Evolutionary conservation across 2,888 invertebrate species (phyloP).

Genomic region (Netelia melanura): DNA sequence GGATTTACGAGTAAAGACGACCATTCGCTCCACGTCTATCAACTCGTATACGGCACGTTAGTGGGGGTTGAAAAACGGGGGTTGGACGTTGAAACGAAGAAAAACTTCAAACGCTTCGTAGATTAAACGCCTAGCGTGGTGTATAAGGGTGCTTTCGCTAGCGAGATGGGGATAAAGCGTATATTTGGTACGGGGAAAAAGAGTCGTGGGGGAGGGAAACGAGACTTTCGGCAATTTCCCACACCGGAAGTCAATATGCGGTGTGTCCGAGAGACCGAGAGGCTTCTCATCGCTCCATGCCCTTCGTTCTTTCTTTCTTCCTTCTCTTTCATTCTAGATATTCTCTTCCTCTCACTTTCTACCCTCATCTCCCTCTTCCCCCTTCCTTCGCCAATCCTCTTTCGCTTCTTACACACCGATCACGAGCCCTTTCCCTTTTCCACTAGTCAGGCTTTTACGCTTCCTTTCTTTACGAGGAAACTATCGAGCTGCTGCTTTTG

Average conservation of each 20-base stretch:
- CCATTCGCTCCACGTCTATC: constrained; percentile 2
- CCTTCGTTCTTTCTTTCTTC: constrained; percentile 9
- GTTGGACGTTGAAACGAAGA: constrained; percentile 51
- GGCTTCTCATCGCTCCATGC: constrained; percentile 30
- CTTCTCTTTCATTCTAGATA: constrained; percentile 36
- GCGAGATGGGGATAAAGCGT: constrained; percentile 34
- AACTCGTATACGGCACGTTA: background rate
- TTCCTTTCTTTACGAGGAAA: constrained; percentile 48
- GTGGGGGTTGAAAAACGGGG: background rate
- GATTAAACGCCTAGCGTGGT: constrained; percentile 74
- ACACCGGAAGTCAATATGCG: constrained; percentile 75
- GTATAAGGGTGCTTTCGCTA: constrained; percentile 68
- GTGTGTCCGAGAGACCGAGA: constrained; percentile 41
- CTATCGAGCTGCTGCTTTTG: constrained; percentile 33
- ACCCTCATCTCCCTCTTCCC: constrained; percentile 11
- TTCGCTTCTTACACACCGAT: constrained; percentile 72
- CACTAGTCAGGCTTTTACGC: constrained; percentile 37
- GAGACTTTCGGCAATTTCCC: constrained; percentile 74
- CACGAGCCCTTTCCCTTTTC: constrained; percentile 62
- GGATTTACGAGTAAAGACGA: constrained; percentile 64
- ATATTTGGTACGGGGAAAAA: too few relatives aligned
- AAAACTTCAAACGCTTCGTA: constrained; percentile 76
- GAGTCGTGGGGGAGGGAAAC: too few relatives aligned
- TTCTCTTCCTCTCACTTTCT: background rate
- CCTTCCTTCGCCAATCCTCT: constrained; percentile 61